These are phyloP conservation scores for Danio jaintianensis DNA, from an alignment of 2,797 vertebrate species.

Conservation along the genomic window DNA sequence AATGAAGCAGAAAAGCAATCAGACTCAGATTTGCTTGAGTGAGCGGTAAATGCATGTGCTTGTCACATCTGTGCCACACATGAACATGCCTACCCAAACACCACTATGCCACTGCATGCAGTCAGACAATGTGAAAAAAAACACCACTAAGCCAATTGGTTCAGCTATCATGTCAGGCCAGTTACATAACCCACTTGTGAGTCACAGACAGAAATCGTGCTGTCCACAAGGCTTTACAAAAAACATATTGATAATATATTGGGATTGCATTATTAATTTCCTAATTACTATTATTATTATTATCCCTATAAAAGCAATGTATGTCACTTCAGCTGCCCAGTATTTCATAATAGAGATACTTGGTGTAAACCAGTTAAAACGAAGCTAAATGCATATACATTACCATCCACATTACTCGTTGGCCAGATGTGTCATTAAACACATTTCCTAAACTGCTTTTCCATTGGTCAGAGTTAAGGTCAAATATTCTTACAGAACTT, in stretches of 20 bases:
- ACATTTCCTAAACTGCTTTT: too few species aligned
- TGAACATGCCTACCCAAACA: constrained; percentile 22
- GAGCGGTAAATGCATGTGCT: constrained; percentile 53
- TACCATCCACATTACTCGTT: too few species aligned
- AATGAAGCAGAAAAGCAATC: constrained; percentile 62
- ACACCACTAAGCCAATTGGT: constrained; percentile 34
- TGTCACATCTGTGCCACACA: constrained; percentile 38
- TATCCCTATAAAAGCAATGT: background rate
- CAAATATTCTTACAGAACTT: too few species aligned
- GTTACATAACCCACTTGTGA: constrained; percentile 25
- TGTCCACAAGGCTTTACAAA: background rate
- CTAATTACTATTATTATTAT: background rate
- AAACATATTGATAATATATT: background rate
- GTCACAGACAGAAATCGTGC: constrained; percentile 21
- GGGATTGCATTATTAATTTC: background rate
- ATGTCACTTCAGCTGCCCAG: too few species aligned
- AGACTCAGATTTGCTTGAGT: constrained; percentile 56
- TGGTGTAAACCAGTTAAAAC: too few species aligned
- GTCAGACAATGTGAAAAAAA: background rate
- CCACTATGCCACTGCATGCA: background rate
- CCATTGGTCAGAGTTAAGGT: too few species aligned
- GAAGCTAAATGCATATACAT: too few species aligned
- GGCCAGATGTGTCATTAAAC: too few species aligned
- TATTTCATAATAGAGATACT: too few species aligned
- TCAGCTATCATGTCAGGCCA: constrained; percentile 36